phyloP scores from a whole-genome alignment of 2,113 vertebrate genomes.

The Brevimyrus niger region DNA sequence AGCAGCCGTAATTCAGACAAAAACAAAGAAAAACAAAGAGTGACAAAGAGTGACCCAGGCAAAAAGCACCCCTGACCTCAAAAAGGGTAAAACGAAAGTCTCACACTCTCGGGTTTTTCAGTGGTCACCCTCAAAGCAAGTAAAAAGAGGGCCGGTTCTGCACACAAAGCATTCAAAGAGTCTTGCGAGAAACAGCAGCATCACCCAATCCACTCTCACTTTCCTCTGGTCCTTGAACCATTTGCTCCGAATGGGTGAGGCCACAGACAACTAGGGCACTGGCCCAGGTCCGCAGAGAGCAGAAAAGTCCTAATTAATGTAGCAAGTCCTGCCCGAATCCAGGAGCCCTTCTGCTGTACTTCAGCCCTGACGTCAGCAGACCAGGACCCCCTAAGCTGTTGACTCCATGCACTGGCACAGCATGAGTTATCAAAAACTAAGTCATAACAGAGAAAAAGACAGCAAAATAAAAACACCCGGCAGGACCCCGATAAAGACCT shows the following conservation, averaged over 20 bases:
- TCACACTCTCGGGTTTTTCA: neutral
- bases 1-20: neutral
- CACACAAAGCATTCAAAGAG: neutral
- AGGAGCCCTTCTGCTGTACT: neutral
- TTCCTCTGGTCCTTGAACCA: neutral
- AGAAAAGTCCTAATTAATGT: conserved; percentile 2
- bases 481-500: neutral
- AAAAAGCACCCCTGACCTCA: neutral
- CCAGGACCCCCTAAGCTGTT: neutral
- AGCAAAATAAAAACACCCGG: neutral
- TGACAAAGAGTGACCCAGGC: neutral
- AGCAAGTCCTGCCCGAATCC: neutral
- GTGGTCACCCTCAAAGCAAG: neutral
- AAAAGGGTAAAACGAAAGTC: neutral
- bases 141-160: neutral
- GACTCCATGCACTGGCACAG: neutral
- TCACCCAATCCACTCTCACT: neutral
- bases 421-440: neutral
- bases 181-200: neutral
- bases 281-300: neutral
- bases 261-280: neutral
- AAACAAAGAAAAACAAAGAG: neutral
- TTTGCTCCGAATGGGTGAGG: neutral
- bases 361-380: neutral
- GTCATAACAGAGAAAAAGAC: neutral